Evolutionary conservation across 2,797 vertebrate genomes (phyloP).

Genomic region (Phalanger gymnotis): DNA sequence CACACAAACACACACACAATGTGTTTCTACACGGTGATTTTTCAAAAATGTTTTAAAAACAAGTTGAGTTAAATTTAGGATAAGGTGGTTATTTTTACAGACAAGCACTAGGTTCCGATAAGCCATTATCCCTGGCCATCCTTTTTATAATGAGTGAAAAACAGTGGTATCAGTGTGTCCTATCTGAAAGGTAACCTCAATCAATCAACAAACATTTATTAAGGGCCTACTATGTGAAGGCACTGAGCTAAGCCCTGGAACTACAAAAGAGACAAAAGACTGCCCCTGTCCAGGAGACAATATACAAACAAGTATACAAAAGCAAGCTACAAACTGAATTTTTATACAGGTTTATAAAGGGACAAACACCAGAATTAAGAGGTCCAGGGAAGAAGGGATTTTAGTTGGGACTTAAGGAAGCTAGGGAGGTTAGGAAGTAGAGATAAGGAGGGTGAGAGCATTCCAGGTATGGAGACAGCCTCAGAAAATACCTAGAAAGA

Average conservation of each 20-base stretch:
- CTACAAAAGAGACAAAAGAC: background rate
- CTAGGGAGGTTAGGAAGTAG: background rate
- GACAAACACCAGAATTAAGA: background rate
- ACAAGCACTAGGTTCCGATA: slow-evolving; percentile 15
- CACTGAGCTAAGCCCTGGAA: background rate
- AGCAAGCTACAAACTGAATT: background rate
- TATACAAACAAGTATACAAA: background rate
- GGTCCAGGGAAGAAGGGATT: background rate
- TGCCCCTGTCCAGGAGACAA: background rate
- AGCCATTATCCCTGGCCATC: background rate
- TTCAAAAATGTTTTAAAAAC: slow-evolving; percentile 24
- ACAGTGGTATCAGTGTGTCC: background rate
- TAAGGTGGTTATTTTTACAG: slow-evolving; percentile 18
- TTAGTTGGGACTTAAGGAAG: background rate
- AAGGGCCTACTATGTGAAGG: background rate
- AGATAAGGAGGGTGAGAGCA: background rate
- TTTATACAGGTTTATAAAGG: no score
- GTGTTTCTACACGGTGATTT: slow-evolving; percentile 33
- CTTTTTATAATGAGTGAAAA: background rate
- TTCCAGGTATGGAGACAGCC: background rate
- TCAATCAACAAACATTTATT: background rate
- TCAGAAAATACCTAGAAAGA: background rate
- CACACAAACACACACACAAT: slow-evolving; percentile 41
- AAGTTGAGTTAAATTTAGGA: slow-evolving; percentile 47
- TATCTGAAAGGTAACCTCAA: background rate